Conservation (phyloP, 2,113 vertebrate genomes). For the Physeter macrocephalus region DNA sequence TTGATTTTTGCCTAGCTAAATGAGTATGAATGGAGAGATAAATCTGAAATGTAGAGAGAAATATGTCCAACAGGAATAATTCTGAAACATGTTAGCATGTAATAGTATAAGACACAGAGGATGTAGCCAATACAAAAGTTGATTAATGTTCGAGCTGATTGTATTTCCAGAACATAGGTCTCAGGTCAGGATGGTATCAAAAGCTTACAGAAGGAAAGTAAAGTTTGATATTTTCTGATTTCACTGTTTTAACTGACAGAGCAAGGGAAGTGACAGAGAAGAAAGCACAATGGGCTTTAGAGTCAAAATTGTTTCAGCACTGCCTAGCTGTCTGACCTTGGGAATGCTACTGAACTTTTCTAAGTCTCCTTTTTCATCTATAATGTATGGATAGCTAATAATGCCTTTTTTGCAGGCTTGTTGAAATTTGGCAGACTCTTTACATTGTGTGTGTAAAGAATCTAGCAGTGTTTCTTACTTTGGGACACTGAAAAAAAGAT, state of each 20-base stretch:
- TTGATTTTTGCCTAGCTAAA: not conserved
- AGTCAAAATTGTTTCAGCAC: not conserved
- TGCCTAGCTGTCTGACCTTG: not conserved
- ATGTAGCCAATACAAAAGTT: not conserved
- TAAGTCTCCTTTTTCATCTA: not conserved
- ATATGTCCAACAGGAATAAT: not conserved
- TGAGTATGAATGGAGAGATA: not conserved
- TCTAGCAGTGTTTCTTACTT: not conserved
- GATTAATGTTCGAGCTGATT: constrained; percentile 30
- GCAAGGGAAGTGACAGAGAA: not conserved
- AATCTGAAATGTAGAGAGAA: constrained; percentile 17
- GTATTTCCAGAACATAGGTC: not conserved
- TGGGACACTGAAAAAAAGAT: not conserved
- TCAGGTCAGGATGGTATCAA: not conserved
- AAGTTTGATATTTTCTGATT: not conserved
- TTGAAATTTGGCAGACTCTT: not conserved
- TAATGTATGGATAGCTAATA: not conserved
- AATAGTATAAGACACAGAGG: not conserved
- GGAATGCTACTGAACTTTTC: not conserved
- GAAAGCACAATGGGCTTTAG: not conserved
- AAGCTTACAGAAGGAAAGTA: not conserved
- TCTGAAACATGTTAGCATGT: not conserved
- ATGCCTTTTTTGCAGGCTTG: not conserved
- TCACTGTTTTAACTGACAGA: not conserved
- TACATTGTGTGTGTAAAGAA: not conserved